A percentile compares a stretch with the other conserved stretches of the same genome.
Conservation (phyloP, 1,140 invertebrate species). For the Spodoptera litura region DNA sequence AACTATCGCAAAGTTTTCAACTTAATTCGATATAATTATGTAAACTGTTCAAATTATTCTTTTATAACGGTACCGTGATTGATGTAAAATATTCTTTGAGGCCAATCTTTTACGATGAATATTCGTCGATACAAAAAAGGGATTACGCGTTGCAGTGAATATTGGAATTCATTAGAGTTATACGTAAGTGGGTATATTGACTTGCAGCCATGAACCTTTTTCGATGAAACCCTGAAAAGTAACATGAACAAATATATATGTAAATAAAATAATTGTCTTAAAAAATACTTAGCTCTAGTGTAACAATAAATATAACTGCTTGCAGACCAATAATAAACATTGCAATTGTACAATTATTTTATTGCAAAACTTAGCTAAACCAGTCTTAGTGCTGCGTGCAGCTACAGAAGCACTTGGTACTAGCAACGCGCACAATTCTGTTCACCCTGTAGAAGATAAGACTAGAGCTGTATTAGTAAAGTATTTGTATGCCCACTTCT, state of each 20-base stretch:
- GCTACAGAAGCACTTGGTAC: conserved; percentile 13
- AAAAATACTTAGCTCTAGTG: too few relatives aligned
- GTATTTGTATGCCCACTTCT: not conserved
- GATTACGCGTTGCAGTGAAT: conserved; percentile 32
- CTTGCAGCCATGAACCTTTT: too few relatives aligned
- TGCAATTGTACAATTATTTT: conserved; percentile 26
- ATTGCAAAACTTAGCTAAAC: conserved; percentile 11
- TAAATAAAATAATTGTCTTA: too few relatives aligned
- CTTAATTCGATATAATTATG: conserved; percentile 44
- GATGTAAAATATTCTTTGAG: conserved; percentile 43
- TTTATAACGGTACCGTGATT: conserved; percentile 44
- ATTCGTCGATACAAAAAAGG: conserved; percentile 36
- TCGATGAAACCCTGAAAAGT: too few relatives aligned
- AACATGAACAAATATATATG: not conserved
- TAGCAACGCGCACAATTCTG: conserved; percentile 26
- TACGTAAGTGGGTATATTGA: not conserved
- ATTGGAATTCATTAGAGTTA: conserved; percentile 38
- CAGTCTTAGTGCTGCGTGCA: conserved; percentile 12
- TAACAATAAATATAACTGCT: not conserved
- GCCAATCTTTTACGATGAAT: conserved; percentile 40
- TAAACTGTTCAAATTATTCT: conserved; percentile 40
- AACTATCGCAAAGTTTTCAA: conserved; percentile 19
- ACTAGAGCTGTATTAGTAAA: not conserved
- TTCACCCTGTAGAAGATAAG: conserved; percentile 26
- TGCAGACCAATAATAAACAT: not conserved